Evolutionary conservation across 2,888 invertebrate species (phyloP), one percentile per base, ranked within the genome.

Genomic region (Drosophila melanosoma): DNA sequence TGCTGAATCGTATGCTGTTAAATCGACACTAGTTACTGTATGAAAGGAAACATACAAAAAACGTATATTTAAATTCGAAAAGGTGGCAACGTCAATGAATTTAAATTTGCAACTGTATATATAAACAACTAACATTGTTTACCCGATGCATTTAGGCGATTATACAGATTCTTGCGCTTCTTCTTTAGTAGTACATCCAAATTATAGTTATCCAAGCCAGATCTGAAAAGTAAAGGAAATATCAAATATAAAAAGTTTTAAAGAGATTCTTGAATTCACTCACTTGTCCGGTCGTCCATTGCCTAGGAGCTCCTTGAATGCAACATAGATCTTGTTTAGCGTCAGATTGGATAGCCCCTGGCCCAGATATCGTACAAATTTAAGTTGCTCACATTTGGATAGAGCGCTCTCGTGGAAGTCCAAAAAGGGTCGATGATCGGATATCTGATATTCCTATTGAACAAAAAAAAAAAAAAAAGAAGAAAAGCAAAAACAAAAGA

Each of bases 341-440:
- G 93, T 93, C 87, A 93, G 82, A 91, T 91, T 93, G 83, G 93
- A 92, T 90, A 93, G 63, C 89, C 93, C 93, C 91, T 93, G 93
- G 78, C 93, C 93, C 90, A 93, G 81, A 92, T 93, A 93, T 88
- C 93, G 92, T 90, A 92, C 91, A 90, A 93, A 93, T 90, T 93
- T 93, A 88, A 93, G 92, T 87, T 93, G 93, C 69, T 93, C 93
- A 87, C 89, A 87, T 85, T 93, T 93, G 82, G 93, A 92, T 90
- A 93, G 81, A 74, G 93, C 93, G 87, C 92, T 93, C 84, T 93
- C 93, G 90, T 93, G 93, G 90, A 93, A 93, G 90, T 93, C 93
- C 92, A 93, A 91, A 92, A 93, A 93, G 90, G 93, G 92, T 91
- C 93, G 87, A 91, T 93, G 93, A 91, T 93, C 93, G 88, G 92